These are phyloP conservation scores for Leucoraja erinaceus DNA, from an alignment of 2,113 vertebrate species.

Conservation along the genomic window DNA sequence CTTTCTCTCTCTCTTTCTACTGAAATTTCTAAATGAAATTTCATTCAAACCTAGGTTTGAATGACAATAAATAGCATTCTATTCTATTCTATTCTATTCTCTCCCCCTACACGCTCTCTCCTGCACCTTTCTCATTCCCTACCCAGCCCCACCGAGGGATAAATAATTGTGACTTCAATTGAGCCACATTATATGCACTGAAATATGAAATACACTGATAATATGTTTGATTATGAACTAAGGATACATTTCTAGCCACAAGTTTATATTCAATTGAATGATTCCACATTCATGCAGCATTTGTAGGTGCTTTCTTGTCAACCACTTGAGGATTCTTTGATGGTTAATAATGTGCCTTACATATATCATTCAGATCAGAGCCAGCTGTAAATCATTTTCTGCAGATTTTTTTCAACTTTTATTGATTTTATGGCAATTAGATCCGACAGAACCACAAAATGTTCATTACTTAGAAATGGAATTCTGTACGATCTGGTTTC, in stretches of 20 bases:
- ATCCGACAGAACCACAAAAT: not conserved
- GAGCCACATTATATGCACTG: too few relatives aligned
- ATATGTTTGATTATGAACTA: too few relatives aligned
- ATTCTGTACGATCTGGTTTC: slow-evolving; percentile 7
- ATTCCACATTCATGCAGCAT: not conserved
- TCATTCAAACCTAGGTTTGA: too few relatives aligned
- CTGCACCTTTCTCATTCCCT: too few relatives aligned
- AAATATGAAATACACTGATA: too few relatives aligned
- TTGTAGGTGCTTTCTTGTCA: not conserved
- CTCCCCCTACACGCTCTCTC: too few relatives aligned
- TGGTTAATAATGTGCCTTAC: not conserved
- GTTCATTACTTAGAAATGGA: not conserved
- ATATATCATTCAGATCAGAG: not conserved
- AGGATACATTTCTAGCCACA: not conserved
- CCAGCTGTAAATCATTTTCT: not conserved
- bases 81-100: too few relatives aligned
- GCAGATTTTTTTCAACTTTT: not conserved
- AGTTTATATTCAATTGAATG: not conserved
- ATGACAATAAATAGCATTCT: too few relatives aligned
- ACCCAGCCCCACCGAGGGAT: too few relatives aligned
- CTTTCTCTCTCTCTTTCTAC: too few relatives aligned
- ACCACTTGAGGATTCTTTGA: not conserved
- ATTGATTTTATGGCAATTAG: not conserved
- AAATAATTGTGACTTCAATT: too few relatives aligned
- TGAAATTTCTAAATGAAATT: too few relatives aligned